phyloP scores from a whole-genome alignment of 2,113 vertebrate species.

The Acrocephalus kingi region DNA sequence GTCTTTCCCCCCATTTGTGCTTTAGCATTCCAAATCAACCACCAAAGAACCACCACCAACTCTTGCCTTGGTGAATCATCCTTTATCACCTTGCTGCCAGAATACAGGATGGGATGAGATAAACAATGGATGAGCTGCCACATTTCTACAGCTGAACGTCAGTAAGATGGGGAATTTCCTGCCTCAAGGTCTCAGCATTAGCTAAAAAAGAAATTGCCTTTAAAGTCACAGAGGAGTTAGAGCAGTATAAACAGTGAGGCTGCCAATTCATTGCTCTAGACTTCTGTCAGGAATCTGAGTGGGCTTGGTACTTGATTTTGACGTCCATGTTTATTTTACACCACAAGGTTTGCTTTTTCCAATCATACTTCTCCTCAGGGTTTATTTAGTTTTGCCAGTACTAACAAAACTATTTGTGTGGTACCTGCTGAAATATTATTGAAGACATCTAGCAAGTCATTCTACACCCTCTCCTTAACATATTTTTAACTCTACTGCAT shows the following conservation, averaged over 20 bases:
- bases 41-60: neutral
- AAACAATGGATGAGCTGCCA: slow-evolving; percentile 24
- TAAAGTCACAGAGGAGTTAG: slow-evolving; percentile 55
- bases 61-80: neutral
- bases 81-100: neutral
- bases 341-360: slow-evolving; percentile 55
- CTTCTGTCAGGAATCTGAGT: slow-evolving; percentile 49
- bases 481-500: slow-evolving; percentile 68
- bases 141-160: slow-evolving; percentile 10
- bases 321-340: slow-evolving; percentile 59
- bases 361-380: slow-evolving; percentile 49
- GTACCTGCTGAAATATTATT: slow-evolving; percentile 63
- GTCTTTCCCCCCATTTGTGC: neutral
- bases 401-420: slow-evolving; percentile 59
- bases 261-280: slow-evolving; percentile 51
- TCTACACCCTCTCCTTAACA: slow-evolving; percentile 59
- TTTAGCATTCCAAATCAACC: neutral
- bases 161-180: slow-evolving; percentile 33
- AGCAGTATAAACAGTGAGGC: slow-evolving; percentile 50
- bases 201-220: slow-evolving; percentile 19
- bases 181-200: slow-evolving; percentile 37
- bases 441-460: slow-evolving; percentile 62
- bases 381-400: slow-evolving; percentile 60
- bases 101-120: neutral
- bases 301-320: slow-evolving; percentile 57